Base-by-base conservation (phyloP, 2,888 invertebrate genomes). In the Latheticus oryzae region DNA sequence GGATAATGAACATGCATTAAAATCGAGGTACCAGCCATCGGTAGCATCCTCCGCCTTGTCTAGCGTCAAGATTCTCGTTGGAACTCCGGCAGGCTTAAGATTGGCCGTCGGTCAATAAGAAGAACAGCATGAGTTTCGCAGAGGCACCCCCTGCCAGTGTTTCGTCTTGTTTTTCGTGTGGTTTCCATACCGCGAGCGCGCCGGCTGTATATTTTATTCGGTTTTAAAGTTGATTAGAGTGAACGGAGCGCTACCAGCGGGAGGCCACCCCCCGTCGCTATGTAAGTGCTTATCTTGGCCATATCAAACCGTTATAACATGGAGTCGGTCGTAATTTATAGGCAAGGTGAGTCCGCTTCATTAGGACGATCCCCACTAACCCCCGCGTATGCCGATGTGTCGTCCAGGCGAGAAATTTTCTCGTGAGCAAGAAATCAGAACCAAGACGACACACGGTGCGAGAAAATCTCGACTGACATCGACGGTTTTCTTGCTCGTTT, bases 231-330 rank as follows among this genome's bases (percentile, higher is more conserved):
- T 78, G 78, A 78, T 78, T 78, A 77, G 77, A 77, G 75, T 73
- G 76, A 74, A 74, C 76, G 75, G 73, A 71, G 73, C 68, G 67
- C 69, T 71, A 68, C 70, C 72, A 74, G 73, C 77, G 74, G 76
- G 78, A 73, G 74, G 75, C 66, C 69, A 73, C 75, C 76, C 76
- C 78, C 78, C 76, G 77, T 73, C 67, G 78, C 68, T 74, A 72
- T 76, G 75, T 74, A 73, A 77, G 77, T 76, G 78, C 77, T 78
- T 78, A 78, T 78, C 78, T 78, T 74, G 78, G 77, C 78, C 78
- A 76, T 78, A 78, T 78, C 79, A 73, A 75, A 78, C 78, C 78
- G 78, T 78, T 78, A 78, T 78, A 76, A 76, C 78, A 77, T 78
- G 77, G 76, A 78, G 77, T 76, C 76, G 73, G 73, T 69, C 74